Evolutionary conservation across 2,888 invertebrate genomes (phyloP).

Genomic region (Meiosimyza decipiens): DNA sequence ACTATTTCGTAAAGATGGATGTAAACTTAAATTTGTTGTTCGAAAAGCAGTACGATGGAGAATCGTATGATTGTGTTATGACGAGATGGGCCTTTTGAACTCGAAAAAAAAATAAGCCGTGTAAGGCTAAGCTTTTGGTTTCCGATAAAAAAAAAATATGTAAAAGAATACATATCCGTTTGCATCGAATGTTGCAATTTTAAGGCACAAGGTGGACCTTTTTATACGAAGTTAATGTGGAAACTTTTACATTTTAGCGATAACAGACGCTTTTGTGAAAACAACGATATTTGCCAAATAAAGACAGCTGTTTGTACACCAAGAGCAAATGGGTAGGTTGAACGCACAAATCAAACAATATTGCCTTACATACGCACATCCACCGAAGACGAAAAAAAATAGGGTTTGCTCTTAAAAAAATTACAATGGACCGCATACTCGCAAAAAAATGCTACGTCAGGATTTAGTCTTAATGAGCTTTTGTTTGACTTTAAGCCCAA

Average conservation of each 20-base stretch:
- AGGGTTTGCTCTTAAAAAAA: conserved; percentile 29
- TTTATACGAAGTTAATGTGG: conserved; percentile 23
- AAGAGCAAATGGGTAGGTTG: conserved; percentile 42
- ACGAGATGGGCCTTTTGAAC: too few relatives aligned
- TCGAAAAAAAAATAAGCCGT: too few relatives aligned
- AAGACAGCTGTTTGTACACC: too few relatives aligned
- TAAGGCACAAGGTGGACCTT: conserved; percentile 33
- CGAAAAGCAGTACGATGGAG: too few relatives aligned
- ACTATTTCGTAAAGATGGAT: too few relatives aligned
- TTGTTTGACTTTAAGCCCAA: too few relatives aligned
- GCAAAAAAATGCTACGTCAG: too few relatives aligned
- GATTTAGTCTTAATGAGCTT: too few relatives aligned
- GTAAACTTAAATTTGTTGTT: too few relatives aligned
- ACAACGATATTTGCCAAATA: conserved; percentile 44
- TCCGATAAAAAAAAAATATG: too few relatives aligned
- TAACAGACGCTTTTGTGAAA: conserved; percentile 35
- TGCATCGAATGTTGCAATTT: conserved; percentile 40
- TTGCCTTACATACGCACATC: conserved; percentile 43
- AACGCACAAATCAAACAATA: conserved; percentile 38
- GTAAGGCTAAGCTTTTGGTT: too few relatives aligned
- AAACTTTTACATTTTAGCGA: conserved; percentile 30
- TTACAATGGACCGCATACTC: neutral
- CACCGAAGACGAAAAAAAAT: conserved; percentile 31
- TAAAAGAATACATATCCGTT: conserved; percentile 36
- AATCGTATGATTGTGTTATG: too few relatives aligned